Evolutionary conservation across 2,888 invertebrate genomes (phyloP), one percentile per base, ranked within the genome.

Genomic region (Bellardia pandia): DNA sequence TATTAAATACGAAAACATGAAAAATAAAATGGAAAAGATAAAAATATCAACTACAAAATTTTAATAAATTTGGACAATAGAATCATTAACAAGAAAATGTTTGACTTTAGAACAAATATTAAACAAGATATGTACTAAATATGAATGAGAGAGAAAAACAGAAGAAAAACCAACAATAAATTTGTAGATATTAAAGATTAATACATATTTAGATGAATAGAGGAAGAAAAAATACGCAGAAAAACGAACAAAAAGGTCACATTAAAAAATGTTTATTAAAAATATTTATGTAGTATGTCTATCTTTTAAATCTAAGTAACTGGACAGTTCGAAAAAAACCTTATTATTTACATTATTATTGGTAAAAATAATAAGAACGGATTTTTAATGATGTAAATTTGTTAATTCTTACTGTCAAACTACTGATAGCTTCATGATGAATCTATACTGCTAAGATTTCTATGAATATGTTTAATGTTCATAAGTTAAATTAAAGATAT

Each of bases 181-280:
- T 58, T 74, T 58, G 37, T 74, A 75, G 60, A 60, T 42, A 82
- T 60, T 75, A 75, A 74, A 68, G 60, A 69, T 74, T 81, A 81
- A 56, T 14, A 40, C 14, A 60, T 16, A n/a, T n/a, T n/a, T n/a
- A 74, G 62, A 64, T 42, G 13, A 16, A 72, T 16, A 37, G 37
- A 64, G n/a, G 37, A 42, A 66, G 3, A 78, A 78, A 69, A 69
- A 16, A 60, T 37, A n/a, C 2, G 71, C 23, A 37, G 62, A 23
- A 33, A 45, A 7, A 53, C 23, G 30, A 62, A 42, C 37, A 37
- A 75, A 75, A 74, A 81, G 81, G 81, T 82, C 81, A 75, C 51
- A 82, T 75, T 75, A 75, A 60, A 58, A 82, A 75, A 74, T 75
- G 56, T 82, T 82, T 82, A 82, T 75, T 75, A 75, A 75, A 74